Base-by-base conservation (phyloP, 2,888 invertebrate genomes). In the Phytoseiulus persimilis region DNA sequence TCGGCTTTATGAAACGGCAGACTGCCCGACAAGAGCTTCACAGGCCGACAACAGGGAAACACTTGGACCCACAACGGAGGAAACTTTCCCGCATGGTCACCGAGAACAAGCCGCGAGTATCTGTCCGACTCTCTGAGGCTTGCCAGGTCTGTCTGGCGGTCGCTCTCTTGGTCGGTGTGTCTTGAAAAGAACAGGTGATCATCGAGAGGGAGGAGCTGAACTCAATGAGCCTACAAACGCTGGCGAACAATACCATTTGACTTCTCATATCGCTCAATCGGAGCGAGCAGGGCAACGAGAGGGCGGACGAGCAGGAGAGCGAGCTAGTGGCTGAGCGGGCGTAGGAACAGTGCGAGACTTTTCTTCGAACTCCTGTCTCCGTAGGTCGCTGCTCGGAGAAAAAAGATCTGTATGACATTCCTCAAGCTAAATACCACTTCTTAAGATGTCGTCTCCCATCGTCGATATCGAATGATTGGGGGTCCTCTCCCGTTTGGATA, bases 121-220 rank as follows among this genome's bases (percentile, higher is more conserved):
- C 65, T 65, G 65, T 65, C 65, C 65, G 65, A 65, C 65, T 14
- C 65, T 14, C 1, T 23, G 9, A 11, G 65, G 65, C 65, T 65
- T 18, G 65, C 65, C 18, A 65, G 65, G 65, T 65, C 65, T 23
- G 65, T 65, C 65, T 14, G 5, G 5, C 65, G 1, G 65, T 65
- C 65, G 5, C 23, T 14, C 28, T 11, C 2, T 14, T 18, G 18
- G 65, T 65, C 65, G 65, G 65, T 65, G 65, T 23, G 65, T 65
- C 65, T 65, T 65, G 65, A 65, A 65, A 65, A 65, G 65, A 65
- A 65, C 65, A 65, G 65, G 65, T 65, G 65, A 65, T 65, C 65
- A 65, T 65, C 65, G 65, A 28, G 18, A 65, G 65, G 65, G 65
- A 65, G 65, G 65, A 65, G 65, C 65, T 65, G 65, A 65, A 65